A percentile compares a stretch with the other conserved stretches of the same genome.
phyloP scores from a whole-genome alignment of 1,140 invertebrate genomes.

The Hycleus cichorii region DNA sequence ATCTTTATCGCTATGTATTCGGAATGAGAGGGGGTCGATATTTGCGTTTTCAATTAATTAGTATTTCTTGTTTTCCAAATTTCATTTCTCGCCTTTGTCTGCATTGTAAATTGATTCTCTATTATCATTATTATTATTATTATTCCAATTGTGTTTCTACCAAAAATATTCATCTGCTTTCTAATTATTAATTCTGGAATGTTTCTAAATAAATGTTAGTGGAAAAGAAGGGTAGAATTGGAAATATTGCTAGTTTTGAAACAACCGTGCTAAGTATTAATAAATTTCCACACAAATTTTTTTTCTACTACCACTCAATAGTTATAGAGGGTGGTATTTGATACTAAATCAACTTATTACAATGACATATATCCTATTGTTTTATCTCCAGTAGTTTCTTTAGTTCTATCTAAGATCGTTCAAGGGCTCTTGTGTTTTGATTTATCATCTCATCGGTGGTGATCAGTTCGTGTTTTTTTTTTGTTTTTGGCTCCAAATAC shows the following conservation, averaged over 20 bases:
- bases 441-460: too few species aligned
- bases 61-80: slow-evolving; percentile 22
- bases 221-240: background rate
- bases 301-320: background rate
- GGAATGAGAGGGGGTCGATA: slow-evolving; percentile 6
- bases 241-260: too few species aligned
- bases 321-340: too few species aligned
- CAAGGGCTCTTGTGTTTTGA: too few species aligned
- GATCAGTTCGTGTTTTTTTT: too few species aligned
- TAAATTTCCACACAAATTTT: slow-evolving; percentile 1
- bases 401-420: too few species aligned
- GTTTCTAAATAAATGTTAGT: background rate
- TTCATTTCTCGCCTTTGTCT: slow-evolving; percentile 19
- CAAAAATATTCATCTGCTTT: slow-evolving; percentile 16
- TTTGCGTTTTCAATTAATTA: slow-evolving; percentile 27
- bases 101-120: slow-evolving; percentile 14
- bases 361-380: too few species aligned
- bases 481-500: too few species aligned
- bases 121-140: slow-evolving; percentile 23
- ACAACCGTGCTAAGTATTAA: background rate
- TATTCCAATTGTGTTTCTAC: slow-evolving; percentile 18
- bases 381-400: too few species aligned
- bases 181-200: slow-evolving; percentile 8
- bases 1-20: too few species aligned
- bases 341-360: too few species aligned